Evolutionary conservation across 2,797 vertebrate species (phyloP), one percentile per base, ranked within the genome.

Genomic region (Gymnothorax reevesii): DNA sequence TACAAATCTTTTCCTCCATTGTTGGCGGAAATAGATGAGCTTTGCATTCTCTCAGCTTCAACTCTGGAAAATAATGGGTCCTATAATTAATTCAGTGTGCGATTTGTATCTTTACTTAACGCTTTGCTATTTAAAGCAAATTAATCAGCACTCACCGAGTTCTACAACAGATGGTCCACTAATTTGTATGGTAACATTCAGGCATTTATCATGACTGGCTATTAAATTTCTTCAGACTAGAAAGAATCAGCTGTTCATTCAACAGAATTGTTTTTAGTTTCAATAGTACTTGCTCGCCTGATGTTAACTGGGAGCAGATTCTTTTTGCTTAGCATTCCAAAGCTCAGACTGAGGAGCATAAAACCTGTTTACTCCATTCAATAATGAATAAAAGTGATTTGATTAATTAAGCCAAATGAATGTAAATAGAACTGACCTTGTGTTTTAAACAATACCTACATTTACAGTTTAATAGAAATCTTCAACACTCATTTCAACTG

Each of bases 51-150:
- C 49, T 66, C 83, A 22, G 20, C 83, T 84, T 57, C 85, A 80
- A 33, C 75, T 86, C 66, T 20, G 17, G 54, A 17, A 59, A 60
- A 86, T 86, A 86, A 86, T 62, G 64, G 75, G 33, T 33, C 55
- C 33, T 80, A 62, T 80, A 73, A 80, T 79, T 57, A 60, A 55
- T 85, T 77, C 71, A 59, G 49, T 33, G 60, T 85, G 59, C 42
- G 83, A 84, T 84, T 84, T 84, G 83, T 84, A 84, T 84, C 83
- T 84, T 84, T 69, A 69, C 83, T 84, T 69, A 84, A 69, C 64
- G 57, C 42, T 55, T 69, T 49, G 64, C 83, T 84, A 84, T 84
- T 84, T 84, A 85, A 73, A 71, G 57, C 82, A 59, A 59, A 79
- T 75, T 79, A 73, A 64, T 87, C 55, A 84, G 86, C 57, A 59